These are phyloP conservation scores for Melanotaenia trifasciata DNA, from an alignment of 2,797 vertebrate species.

Conservation along the genomic window DNA sequence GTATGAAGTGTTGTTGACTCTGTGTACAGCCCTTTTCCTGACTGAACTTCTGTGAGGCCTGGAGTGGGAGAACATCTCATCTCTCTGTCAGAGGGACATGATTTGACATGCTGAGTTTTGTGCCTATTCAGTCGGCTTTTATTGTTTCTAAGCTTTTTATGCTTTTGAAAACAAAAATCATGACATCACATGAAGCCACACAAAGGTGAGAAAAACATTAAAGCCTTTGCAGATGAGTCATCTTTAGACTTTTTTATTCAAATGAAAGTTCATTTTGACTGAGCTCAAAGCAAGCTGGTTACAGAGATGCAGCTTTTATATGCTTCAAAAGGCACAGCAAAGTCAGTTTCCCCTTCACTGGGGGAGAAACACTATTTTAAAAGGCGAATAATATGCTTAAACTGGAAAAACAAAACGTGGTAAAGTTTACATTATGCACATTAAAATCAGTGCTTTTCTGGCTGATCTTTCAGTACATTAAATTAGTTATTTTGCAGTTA, in stretches of 20 bases:
- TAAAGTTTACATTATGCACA: background rate
- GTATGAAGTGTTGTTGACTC: too few relatives aligned
- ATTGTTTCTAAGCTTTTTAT: background rate
- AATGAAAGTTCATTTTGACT: slow-evolving; percentile 14
- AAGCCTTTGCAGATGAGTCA: slow-evolving; percentile 26
- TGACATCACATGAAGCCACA: background rate
- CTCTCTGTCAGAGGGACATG: background rate
- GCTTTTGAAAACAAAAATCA: slow-evolving; percentile 2
- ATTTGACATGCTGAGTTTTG: slow-evolving; percentile 5
- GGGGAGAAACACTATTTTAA: background rate
- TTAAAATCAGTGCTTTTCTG: background rate
- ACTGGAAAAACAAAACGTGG: background rate
- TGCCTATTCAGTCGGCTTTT: background rate
- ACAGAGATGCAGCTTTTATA: background rate
- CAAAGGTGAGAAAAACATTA: background rate
- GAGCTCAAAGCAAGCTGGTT: slow-evolving; percentile 12
- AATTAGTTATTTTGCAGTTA: background rate
- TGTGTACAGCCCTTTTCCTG: background rate
- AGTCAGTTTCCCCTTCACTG: background rate
- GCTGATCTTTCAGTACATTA: background rate
- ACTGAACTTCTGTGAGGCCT: background rate
- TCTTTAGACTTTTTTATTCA: slow-evolving; percentile 5
- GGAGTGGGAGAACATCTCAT: background rate
- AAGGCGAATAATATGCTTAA: background rate
- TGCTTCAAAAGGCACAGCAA: slow-evolving; percentile 1